Conservation (phyloP, 2,888 invertebrate genomes). For the Nasonia oneida region DNA sequence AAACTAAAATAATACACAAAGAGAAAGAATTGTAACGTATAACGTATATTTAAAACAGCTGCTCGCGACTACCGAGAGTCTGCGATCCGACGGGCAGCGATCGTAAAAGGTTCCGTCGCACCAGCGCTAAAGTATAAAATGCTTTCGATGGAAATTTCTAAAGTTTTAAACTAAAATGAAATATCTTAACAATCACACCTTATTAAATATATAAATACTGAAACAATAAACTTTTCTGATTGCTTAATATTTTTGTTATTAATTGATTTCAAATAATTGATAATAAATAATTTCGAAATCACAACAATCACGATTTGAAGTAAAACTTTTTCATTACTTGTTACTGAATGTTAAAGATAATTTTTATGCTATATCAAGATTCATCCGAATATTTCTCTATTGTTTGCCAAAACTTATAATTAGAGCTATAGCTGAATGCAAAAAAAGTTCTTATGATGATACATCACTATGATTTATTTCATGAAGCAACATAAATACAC, state of each 20-base stretch:
- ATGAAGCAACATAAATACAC: too few species aligned
- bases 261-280: too few species aligned
- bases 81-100: constrained; percentile 74
- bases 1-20: neutral
- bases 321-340: too few species aligned
- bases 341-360: too few species aligned
- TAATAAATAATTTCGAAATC: too few species aligned
- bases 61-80: neutral
- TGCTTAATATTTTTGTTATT: neutral
- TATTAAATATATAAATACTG: neutral
- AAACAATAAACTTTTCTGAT: neutral
- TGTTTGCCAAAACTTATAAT: too few species aligned
- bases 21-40: neutral
- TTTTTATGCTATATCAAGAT: too few species aligned
- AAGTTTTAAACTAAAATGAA: neutral
- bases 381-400: too few species aligned
- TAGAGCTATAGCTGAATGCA: too few species aligned
- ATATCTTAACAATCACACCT: neutral
- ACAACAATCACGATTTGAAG: too few species aligned
- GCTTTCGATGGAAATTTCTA: neutral
- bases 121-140: constrained; percentile 36
- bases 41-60: constrained; percentile 27
- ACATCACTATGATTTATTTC: too few species aligned
- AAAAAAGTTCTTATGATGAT: too few species aligned
- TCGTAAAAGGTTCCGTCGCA: constrained; percentile 72